These are phyloP conservation scores for Malachius bipustulatus DNA, from an alignment of 2,888 invertebrate genomes.

Conservation along the genomic window DNA sequence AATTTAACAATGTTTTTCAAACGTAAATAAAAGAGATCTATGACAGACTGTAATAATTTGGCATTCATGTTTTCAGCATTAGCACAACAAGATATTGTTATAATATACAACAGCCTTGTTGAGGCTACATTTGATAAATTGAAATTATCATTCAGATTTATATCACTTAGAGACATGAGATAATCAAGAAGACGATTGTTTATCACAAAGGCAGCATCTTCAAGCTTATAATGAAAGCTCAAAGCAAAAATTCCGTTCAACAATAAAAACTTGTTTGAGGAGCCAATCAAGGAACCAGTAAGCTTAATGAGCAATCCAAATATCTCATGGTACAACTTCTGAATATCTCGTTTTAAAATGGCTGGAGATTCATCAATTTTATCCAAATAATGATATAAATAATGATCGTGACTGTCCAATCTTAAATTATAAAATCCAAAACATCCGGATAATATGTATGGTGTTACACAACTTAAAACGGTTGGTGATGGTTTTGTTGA, in stretches of 20 bases:
- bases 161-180: constrained; percentile 31
- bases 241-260: constrained; percentile 43
- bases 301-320: constrained; percentile 39
- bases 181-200: constrained; percentile 41
- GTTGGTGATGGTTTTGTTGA: constrained; percentile 27
- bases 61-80: constrained; percentile 40
- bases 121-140: constrained; percentile 37
- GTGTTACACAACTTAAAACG: constrained; percentile 36
- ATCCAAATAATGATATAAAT: constrained; percentile 45
- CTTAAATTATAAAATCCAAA: constrained; percentile 38
- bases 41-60: constrained; percentile 39
- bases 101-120: constrained; percentile 42
- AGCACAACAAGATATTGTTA: constrained; percentile 43
- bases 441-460: constrained; percentile 43
- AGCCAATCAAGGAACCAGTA: constrained; percentile 30
- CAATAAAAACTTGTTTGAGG: constrained; percentile 35
- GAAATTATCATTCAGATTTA: constrained; percentile 17
- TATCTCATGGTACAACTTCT: constrained; percentile 42
- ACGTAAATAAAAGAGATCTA: constrained; percentile 42
- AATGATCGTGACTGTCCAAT: constrained; percentile 32
- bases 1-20: constrained; percentile 28
- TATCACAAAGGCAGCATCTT: constrained; percentile 45
- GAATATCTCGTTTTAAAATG: constrained; percentile 41
- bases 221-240: constrained; percentile 43
- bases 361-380: constrained; percentile 41